Evolutionary conservation across 2,888 invertebrate genomes (phyloP).

Genomic region (Agriopis marginaria): DNA sequence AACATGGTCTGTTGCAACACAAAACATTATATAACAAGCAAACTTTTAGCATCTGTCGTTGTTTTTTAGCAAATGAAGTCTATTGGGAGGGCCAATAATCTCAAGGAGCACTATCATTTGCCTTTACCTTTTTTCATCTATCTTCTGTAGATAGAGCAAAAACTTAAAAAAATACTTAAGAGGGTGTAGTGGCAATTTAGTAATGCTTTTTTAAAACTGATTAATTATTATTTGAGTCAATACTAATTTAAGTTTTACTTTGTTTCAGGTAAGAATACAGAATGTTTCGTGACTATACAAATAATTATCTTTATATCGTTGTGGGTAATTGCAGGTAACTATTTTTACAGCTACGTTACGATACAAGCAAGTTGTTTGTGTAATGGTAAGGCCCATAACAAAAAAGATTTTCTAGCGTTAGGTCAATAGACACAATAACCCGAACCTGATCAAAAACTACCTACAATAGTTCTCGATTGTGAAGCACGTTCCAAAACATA

Average conservation of each 20-base stretch:
- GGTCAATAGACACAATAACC: neutral
- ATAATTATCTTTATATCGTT: neutral
- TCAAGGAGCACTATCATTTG: too few species aligned
- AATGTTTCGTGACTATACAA: neutral
- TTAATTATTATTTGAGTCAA: too few species aligned
- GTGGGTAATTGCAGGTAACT: neutral
- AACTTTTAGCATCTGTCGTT: too few species aligned
- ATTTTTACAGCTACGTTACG: neutral
- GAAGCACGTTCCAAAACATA: neutral
- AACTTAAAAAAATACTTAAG: too few species aligned
- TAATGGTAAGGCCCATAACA: neutral
- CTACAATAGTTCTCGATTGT: neutral
- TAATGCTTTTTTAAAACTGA: too few species aligned
- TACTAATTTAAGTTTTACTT: conserved; percentile 26
- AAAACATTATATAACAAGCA: neutral
- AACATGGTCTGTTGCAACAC: neutral
- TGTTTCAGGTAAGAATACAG: conserved; percentile 52
- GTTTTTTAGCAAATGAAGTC: too few species aligned
- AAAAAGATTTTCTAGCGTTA: neutral
- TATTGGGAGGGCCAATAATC: too few species aligned
- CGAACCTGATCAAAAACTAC: neutral
- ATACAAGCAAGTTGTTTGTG: neutral
- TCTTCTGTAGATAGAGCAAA: too few species aligned
- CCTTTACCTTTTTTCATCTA: too few species aligned
- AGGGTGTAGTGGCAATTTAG: too few species aligned